Base-by-base conservation (phyloP, 2,797 vertebrate genomes). In the Huso huso region DNA sequence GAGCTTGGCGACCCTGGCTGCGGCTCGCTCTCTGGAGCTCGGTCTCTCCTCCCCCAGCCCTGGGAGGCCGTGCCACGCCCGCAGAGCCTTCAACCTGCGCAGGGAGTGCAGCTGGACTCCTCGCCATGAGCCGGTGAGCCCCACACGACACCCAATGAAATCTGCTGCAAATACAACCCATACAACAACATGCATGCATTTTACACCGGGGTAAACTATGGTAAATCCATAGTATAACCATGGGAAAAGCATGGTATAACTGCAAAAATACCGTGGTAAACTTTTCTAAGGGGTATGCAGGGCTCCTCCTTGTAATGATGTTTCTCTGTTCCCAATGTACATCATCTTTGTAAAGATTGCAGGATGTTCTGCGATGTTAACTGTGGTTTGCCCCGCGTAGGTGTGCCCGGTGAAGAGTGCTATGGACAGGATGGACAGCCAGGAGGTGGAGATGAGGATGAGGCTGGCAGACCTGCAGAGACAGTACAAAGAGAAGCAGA, bases 401-500 rank as follows among this genome's bases (percentile, higher is more conserved):
- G 94, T 93, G 1, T 97, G 94, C 76, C 94, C 92, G 0, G 84
- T 93, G 73, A 98, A 98, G 83, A 92, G 89, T 1, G 87, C 91
- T 76, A 94, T 96, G 66, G 96, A 97, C 74, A 90, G 85, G 66
- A 90, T 97, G 79, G 95, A 96, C 64, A 93, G 92, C 0, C 91
- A 93, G 69, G 96, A 97, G 84, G 86, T 98, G 71, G 92, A 90
- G 51, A 93, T 97, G 93, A 88, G 96, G 6, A 81, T 97, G 80
- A 94, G 88, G 73, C 76, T 98, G 79, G 96, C 94, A 0, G 95
- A 95, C 76, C 86, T 98, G 51, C 96, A 98, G 80, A 84, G 94
- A 13, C 88, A 91, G 68, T 98, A 98, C 84, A 96, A 95, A 83
- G 95, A 98, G 82, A 97, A 97, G 74, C 95, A 97, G 81, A 90